Evolutionary conservation across 1,140 invertebrate genomes (phyloP).

Genomic region (Sesamia nonagrioides): DNA sequence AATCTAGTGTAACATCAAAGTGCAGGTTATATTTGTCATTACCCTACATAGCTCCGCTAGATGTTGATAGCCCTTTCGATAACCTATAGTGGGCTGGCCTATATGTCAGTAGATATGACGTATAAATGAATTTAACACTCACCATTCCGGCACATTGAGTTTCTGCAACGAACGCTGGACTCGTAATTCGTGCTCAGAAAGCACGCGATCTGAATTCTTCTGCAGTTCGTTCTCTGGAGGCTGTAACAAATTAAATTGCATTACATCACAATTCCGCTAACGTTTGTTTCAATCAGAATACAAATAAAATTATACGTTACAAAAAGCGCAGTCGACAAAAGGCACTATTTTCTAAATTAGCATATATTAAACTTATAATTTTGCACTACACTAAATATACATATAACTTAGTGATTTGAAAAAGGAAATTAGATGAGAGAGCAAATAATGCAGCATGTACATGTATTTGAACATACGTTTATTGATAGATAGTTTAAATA

Average conservation of each 20-base stretch:
- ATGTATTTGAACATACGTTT: neutral
- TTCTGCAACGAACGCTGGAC: slow-evolving; percentile 97
- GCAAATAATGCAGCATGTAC: neutral
- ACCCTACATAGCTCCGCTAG: slow-evolving; percentile 32
- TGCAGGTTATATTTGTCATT: slow-evolving; percentile 38
- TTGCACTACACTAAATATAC: neutral
- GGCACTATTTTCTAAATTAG: neutral
- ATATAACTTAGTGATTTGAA: too few species aligned
- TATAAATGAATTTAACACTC: slow-evolving; percentile 55
- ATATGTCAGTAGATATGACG: slow-evolving; percentile 21
- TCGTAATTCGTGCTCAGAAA: slow-evolving; percentile 96
- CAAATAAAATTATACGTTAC: slow-evolving; percentile 2
- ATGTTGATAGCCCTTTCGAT: slow-evolving; percentile 39
- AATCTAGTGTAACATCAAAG: slow-evolving; percentile 37
- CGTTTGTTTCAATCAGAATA: neutral
- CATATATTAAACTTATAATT: neutral
- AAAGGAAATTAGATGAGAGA: neutral
- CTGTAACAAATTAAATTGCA: slow-evolving; percentile 87
- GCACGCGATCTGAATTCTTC: slow-evolving; percentile 92
- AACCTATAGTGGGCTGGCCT: slow-evolving; percentile 23
- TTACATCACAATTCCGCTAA: slow-evolving; percentile 16
- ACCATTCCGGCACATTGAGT: slow-evolving; percentile 97
- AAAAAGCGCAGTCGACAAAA: slow-evolving; percentile 18
- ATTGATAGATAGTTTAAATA: neutral
- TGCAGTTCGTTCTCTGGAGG: slow-evolving; percentile 97